These are phyloP conservation scores for Coleophora flavipennella DNA, from an alignment of 2,888 invertebrate genomes.

Conservation along the genomic window DNA sequence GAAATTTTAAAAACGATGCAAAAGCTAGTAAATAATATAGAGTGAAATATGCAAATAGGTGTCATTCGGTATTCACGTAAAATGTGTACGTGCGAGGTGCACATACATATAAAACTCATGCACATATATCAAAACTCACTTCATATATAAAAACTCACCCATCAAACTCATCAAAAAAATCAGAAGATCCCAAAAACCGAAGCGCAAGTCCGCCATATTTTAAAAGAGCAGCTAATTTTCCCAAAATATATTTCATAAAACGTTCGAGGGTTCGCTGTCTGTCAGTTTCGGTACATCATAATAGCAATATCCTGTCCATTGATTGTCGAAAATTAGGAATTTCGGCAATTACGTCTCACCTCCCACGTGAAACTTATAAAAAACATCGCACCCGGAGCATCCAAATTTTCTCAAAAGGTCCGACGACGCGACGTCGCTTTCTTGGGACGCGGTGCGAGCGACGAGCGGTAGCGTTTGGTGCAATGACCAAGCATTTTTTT, in stretches of 20 bases:
- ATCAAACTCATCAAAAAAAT: too few species aligned
- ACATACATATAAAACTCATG: too few species aligned
- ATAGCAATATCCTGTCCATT: conserved; percentile 70
- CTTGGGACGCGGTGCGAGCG: conserved; percentile 17
- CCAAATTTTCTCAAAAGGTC: conserved; percentile 63
- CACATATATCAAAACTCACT: too few species aligned
- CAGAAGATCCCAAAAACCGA: background rate
- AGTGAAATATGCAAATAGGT: too few species aligned
- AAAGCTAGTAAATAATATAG: too few species aligned
- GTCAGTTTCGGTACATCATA: conserved; percentile 48
- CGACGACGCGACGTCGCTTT: conserved; percentile 39
- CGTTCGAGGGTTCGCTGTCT: conserved; percentile 22
- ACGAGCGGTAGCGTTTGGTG: conserved; percentile 18
- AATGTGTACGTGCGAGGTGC: too few species aligned
- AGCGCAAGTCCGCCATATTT: background rate
- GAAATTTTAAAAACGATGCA: too few species aligned
- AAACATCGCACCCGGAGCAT: conserved; percentile 61
- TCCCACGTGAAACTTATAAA: conserved; percentile 61
- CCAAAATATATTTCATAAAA: conserved; percentile 27
- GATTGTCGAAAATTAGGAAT: conserved; percentile 72
- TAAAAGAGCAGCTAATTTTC: conserved; percentile 16
- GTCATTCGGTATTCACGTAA: too few species aligned
- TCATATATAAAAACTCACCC: too few species aligned
- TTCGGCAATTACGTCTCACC: conserved; percentile 69
- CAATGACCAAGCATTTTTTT: too few species aligned